phyloP scores from a whole-genome alignment of 2,888 invertebrate species.

The Drosophila fulvimacula region DNA sequence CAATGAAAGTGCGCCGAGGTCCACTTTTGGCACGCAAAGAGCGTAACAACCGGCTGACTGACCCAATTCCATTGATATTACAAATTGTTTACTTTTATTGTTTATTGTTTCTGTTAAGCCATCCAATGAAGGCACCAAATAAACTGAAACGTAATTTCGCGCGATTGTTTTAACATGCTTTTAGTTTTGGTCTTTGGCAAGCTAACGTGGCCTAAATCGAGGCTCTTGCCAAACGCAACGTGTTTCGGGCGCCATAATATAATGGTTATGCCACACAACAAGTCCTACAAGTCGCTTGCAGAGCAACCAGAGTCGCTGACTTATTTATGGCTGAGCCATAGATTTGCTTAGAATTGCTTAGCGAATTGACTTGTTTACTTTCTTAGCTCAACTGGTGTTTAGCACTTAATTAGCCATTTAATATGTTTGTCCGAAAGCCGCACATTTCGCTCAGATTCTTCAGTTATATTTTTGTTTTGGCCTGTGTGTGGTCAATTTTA shows the following conservation, averaged over 20 bases:
- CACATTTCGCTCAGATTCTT: slow-evolving; percentile 54
- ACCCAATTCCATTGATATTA: slow-evolving; percentile 77
- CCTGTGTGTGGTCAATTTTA: slow-evolving; percentile 32
- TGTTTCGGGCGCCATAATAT: slow-evolving; percentile 20
- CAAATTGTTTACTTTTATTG: slow-evolving; percentile 73
- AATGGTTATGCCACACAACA: slow-evolving; percentile 2
- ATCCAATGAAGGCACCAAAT: slow-evolving; percentile 28
- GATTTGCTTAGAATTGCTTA: slow-evolving; percentile 14
- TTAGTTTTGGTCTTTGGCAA: slow-evolving; percentile 15
- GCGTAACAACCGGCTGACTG: slow-evolving; percentile 72
- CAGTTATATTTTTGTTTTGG: slow-evolving; percentile 26
- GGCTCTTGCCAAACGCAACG: slow-evolving; percentile 41
- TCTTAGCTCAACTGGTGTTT: slow-evolving; percentile 24
- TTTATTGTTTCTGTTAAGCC: slow-evolving; percentile 60
- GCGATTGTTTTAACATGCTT: slow-evolving; percentile 17
- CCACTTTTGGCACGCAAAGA: slow-evolving; percentile 68
- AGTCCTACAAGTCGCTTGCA: not conserved
- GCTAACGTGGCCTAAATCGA: slow-evolving; percentile 3
- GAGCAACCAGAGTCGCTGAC: slow-evolving; percentile 18
- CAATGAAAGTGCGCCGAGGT: slow-evolving; percentile 63
- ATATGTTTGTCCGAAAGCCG: slow-evolving; percentile 60
- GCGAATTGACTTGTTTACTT: slow-evolving; percentile 50
- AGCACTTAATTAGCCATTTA: slow-evolving; percentile 55
- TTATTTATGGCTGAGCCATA: slow-evolving; percentile 22
- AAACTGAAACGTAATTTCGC: slow-evolving; percentile 17